phyloP scores from a whole-genome alignment of 2,888 invertebrate species.

The Perizoma flavofasciatum region DNA sequence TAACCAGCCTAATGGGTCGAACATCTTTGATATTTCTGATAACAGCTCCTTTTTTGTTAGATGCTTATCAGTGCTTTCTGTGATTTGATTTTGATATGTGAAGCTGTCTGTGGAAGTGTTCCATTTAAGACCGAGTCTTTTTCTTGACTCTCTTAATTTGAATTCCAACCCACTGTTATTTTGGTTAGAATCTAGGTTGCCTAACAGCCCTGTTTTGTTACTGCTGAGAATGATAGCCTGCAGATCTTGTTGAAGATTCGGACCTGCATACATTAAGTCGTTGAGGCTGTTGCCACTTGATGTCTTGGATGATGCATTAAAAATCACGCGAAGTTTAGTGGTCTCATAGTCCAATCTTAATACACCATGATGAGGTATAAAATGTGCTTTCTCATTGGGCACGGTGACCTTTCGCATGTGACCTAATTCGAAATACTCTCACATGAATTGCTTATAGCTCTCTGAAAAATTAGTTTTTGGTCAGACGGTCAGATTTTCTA shows the following conservation, averaged over 20 bases:
- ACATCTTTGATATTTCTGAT: slow-evolving; percentile 36
- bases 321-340: slow-evolving; percentile 1
- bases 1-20: slow-evolving; percentile 41
- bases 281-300: slow-evolving; percentile 31
- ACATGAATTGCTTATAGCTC: slow-evolving; percentile 2
- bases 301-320: neutral
- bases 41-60: slow-evolving; percentile 31
- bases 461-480: neutral
- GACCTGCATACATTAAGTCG: slow-evolving; percentile 34
- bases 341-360: neutral
- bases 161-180: slow-evolving; percentile 18
- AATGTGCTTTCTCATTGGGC: neutral
- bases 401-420: slow-evolving; percentile 3
- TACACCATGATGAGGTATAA: slow-evolving; percentile 3
- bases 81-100: slow-evolving; percentile 25
- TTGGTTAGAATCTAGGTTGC: slow-evolving; percentile 5
- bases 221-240: slow-evolving; percentile 17
- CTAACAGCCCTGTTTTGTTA: slow-evolving; percentile 1
- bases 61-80: slow-evolving; percentile 23
- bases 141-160: slow-evolving; percentile 17
- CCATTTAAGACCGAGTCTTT: slow-evolving; percentile 32
- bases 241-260: slow-evolving; percentile 30
- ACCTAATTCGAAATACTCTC: neutral
- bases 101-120: slow-evolving; percentile 22
- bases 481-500: neutral